Conservation (phyloP, 2,888 invertebrate genomes). For the Malthinus seriepunctatus region DNA sequence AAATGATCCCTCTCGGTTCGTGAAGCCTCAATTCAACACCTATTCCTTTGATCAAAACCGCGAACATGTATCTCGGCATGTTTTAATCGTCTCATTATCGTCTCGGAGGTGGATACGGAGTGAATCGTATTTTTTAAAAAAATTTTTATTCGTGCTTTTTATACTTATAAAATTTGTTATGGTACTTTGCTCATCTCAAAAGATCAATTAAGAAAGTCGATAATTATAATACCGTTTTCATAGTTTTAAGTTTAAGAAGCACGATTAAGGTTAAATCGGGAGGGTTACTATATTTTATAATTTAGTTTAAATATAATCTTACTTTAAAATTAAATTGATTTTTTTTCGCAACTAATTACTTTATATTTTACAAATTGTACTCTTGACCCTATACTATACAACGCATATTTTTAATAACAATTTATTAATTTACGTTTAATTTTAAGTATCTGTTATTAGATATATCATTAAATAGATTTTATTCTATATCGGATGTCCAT, state of each 20-base stretch:
- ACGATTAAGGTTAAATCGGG: no score
- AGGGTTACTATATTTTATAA: no score
- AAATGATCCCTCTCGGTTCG: slow-evolving; percentile 48
- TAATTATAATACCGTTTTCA: not conserved
- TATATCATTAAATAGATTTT: no score
- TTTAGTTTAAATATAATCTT: no score
- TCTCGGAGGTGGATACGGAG: slow-evolving; percentile 44
- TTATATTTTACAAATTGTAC: no score
- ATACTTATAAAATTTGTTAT: slow-evolving; percentile 23
- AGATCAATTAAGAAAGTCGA: slow-evolving; percentile 15
- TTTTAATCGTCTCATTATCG: slow-evolving; percentile 49
- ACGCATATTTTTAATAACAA: no score
- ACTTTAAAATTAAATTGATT: no score
- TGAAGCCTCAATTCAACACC: slow-evolving; percentile 54
- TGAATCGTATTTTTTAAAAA: slow-evolving; percentile 23
- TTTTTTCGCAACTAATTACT: no score
- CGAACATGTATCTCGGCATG: slow-evolving; percentile 43
- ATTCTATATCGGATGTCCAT: no score
- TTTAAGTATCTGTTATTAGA: no score
- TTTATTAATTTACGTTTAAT: no score
- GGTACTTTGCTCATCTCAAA: slow-evolving; percentile 16
- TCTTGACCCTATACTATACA: no score
- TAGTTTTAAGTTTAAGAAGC: not conserved
- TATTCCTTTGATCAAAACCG: slow-evolving; percentile 49
- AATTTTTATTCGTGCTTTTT: slow-evolving; percentile 9